Evolutionary conservation across 2,888 invertebrate species (phyloP).

Genomic region (Fabriciana adippe): DNA sequence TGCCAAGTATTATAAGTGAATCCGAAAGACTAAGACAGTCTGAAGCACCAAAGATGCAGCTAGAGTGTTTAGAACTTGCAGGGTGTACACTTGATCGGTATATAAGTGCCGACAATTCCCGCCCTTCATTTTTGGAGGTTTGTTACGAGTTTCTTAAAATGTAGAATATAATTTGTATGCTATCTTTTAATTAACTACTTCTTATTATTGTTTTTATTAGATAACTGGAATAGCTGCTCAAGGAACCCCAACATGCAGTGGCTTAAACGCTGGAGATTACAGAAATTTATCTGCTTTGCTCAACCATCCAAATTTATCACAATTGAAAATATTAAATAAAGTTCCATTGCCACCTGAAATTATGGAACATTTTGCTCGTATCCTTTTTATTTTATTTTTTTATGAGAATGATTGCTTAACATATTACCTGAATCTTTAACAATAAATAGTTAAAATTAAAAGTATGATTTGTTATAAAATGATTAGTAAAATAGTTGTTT

Average conservation of each 20-base stretch:
- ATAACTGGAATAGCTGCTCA: constrained; percentile 85
- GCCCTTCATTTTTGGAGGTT: constrained; percentile 86
- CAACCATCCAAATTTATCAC: constrained; percentile 87
- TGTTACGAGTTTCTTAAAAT: constrained; percentile 19
- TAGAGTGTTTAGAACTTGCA: constrained; percentile 88
- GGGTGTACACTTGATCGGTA: constrained; percentile 91
- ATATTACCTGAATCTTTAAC: neutral
- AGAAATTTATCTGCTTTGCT: constrained; percentile 88
- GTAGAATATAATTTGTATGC: neutral
- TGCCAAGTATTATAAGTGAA: constrained; percentile 67
- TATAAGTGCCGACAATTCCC: constrained; percentile 85
- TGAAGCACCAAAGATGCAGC: constrained; percentile 75
- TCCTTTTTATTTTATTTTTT: constrained; percentile 77
- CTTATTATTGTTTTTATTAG: constrained; percentile 52
- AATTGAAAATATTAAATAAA: constrained; percentile 90
- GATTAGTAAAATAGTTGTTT: too few species aligned
- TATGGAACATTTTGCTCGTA: constrained; percentile 97
- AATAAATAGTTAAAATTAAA: neutral
- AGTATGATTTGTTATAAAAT: neutral
- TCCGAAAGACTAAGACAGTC: constrained; percentile 57
- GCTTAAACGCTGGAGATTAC: constrained; percentile 95
- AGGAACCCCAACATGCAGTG: constrained; percentile 92
- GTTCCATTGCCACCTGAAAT: constrained; percentile 96
- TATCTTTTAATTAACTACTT: neutral
- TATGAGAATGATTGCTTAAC: neutral